Evolutionary conservation across 2,113 vertebrate species (phyloP).

Genomic region (Mustela nigripes): DNA sequence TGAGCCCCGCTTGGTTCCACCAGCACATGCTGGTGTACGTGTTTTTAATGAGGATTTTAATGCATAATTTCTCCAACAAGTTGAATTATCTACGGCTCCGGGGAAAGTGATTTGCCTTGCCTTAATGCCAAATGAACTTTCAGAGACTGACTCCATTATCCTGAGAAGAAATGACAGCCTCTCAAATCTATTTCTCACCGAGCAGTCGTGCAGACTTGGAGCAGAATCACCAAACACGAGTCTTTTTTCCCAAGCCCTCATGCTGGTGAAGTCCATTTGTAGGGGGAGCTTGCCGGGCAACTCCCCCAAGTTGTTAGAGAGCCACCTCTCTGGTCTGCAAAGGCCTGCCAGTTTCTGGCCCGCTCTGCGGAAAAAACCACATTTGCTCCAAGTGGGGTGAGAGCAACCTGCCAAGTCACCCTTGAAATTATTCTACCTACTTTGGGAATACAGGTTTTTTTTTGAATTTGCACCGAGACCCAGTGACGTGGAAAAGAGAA

Average conservation of each 20-base stretch:
- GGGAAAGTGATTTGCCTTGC: neutral
- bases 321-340: neutral
- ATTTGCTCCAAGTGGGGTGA: neutral
- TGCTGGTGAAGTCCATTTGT: neutral
- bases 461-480: neutral
- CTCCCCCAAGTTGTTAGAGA: accelerated
- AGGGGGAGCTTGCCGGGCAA: neutral
- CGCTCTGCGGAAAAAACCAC: neutral
- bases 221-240: neutral
- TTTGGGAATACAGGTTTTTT: conserved; percentile 8
- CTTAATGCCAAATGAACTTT: conserved; percentile 55
- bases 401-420: neutral
- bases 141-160: neutral
- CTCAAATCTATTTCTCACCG: conserved; percentile 19
- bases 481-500: neutral
- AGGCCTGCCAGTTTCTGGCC: neutral
- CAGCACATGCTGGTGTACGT: neutral
- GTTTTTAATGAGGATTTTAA: conserved; percentile 69
- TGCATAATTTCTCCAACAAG: conserved; percentile 59
- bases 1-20: accelerated
- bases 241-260: too few species aligned
- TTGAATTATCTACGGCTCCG: neutral
- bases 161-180: neutral
- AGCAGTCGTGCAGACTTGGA: neutral
- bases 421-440: neutral